Evolutionary conservation across 2,888 invertebrate species (phyloP).

Genomic region (Imbricaverruca yamaguchii): DNA sequence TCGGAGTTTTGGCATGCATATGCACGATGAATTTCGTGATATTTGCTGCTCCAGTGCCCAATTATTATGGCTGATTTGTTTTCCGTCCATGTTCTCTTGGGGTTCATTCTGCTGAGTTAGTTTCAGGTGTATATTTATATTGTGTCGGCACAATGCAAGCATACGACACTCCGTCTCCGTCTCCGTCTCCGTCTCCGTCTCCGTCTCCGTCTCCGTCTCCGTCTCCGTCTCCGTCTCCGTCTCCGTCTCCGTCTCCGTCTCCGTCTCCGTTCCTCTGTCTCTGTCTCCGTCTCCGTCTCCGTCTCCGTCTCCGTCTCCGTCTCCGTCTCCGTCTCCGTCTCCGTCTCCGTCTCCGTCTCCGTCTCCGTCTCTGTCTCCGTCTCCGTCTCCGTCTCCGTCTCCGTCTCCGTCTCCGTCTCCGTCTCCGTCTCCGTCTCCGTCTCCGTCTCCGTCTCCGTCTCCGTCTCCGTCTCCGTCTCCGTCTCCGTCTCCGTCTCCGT

Average conservation of each 20-base stretch:
- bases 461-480: conserved; percentile 28
- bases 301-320: conserved; percentile 25
- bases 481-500: conserved; percentile 25
- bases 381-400: not conserved
- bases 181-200: conserved; percentile 23
- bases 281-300: conserved; percentile 28
- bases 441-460: conserved; percentile 22
- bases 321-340: conserved; percentile 20
- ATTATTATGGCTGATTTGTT: no score
- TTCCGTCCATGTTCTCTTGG: no score
- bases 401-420: conserved; percentile 24
- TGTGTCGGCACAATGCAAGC: no score
- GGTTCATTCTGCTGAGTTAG: no score
- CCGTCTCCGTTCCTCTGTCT: conserved; percentile 20
- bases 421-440: conserved; percentile 15
- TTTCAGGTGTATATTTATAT: no score
- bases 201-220: not conserved
- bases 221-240: conserved; percentile 25
- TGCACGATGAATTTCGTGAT: no score
- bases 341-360: conserved; percentile 22
- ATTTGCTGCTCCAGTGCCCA: no score
- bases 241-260: not conserved
- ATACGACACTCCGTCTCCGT: conserved; percentile 25
- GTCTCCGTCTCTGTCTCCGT: conserved; percentile 21
- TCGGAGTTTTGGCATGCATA: no score